phyloP scores from a whole-genome alignment of 2,888 invertebrate genomes.

The Hypomecis atomaria region DNA sequence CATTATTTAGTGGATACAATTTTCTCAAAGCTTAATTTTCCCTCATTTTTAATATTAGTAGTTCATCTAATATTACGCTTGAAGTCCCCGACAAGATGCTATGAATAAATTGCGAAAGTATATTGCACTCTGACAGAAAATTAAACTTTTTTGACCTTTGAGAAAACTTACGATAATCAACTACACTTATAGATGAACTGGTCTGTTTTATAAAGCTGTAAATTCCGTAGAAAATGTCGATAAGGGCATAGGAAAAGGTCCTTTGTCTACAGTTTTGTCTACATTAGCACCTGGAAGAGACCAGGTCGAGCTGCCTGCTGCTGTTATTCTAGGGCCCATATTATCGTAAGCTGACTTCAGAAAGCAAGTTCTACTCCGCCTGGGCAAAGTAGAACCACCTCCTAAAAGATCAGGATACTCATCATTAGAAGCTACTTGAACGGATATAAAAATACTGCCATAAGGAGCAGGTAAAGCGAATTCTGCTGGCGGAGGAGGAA shows the following conservation, averaged over 20 bases:
- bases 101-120: slow-evolving; percentile 14
- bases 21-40: neutral
- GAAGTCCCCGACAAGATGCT: neutral
- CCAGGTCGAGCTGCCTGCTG: slow-evolving; percentile 94
- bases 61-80: neutral
- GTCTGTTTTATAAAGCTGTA: slow-evolving; percentile 69
- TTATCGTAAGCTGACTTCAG: slow-evolving; percentile 92
- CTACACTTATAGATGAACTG: neutral
- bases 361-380: slow-evolving; percentile 79
- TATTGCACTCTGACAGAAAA: neutral
- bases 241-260: slow-evolving; percentile 59
- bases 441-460: slow-evolving; percentile 94
- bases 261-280: slow-evolving; percentile 58
- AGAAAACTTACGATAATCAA: neutral
- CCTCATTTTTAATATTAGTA: neutral
- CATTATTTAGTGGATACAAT: neutral
- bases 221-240: slow-evolving; percentile 80
- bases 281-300: slow-evolving; percentile 88
- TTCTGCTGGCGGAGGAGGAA: slow-evolving; percentile 78
- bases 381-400: slow-evolving; percentile 75
- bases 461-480: slow-evolving; percentile 79
- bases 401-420: slow-evolving; percentile 92
- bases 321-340: slow-evolving; percentile 95
- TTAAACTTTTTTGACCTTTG: slow-evolving; percentile 1
- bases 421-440: slow-evolving; percentile 89